phyloP scores from a whole-genome alignment of 2,797 vertebrate species.

The Melanotaenia parkinsoni region DNA sequence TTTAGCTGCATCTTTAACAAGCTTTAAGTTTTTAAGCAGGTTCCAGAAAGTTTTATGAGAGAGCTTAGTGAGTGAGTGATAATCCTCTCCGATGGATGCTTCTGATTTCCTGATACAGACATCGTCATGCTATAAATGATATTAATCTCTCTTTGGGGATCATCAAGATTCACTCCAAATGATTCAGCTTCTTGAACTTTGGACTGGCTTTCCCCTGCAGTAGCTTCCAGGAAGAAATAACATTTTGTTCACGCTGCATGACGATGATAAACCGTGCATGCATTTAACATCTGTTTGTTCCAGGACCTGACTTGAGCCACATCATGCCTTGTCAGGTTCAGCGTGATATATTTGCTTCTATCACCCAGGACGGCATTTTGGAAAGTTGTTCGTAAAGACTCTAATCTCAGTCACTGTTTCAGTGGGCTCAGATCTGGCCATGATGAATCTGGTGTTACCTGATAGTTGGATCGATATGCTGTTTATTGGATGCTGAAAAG shows the following conservation, averaged over 20 bases:
- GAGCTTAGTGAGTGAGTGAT: neutral
- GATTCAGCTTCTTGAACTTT: slow-evolving; percentile 23
- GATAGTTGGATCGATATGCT: no score
- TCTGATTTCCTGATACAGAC: slow-evolving; percentile 15
- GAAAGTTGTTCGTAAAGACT: no score
- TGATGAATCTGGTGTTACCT: no score
- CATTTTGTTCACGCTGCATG: neutral
- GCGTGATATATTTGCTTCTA: neutral
- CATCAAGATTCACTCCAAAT: slow-evolving; percentile 14
- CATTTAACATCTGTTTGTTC: slow-evolving; percentile 11
- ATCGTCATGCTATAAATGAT: slow-evolving; percentile 9
- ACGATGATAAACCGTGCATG: neutral
- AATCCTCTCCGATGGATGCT: neutral
- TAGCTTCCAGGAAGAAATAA: slow-evolving; percentile 24
- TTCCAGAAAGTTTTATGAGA: neutral
- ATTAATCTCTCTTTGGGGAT: slow-evolving; percentile 24
- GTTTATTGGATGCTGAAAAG: no score
- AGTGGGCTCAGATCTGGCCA: no score
- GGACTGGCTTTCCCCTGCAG: slow-evolving; percentile 19
- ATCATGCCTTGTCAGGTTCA: neutral
- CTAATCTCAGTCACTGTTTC: no score
- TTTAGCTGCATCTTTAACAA: slow-evolving; percentile 35
- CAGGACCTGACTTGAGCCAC: neutral
- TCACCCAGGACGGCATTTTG: no score
- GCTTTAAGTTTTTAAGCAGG: slow-evolving; percentile 11